Base-by-base conservation (phyloP, 2,888 invertebrate genomes). In the Pandemis cinnamomeana region DNA sequence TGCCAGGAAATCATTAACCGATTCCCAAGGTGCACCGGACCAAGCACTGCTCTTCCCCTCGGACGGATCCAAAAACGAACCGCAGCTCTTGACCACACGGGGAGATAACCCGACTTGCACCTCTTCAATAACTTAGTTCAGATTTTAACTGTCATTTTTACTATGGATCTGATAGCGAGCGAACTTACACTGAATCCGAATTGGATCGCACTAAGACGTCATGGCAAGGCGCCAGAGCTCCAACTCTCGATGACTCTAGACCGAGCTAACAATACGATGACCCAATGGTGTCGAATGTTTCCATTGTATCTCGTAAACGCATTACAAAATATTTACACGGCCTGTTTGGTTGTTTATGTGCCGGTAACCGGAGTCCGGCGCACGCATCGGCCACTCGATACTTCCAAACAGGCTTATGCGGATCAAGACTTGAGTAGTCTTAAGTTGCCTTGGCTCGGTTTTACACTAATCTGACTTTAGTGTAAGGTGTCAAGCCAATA, bases 241-340 rank as follows among this genome's bases (percentile, higher is more conserved):
- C n/a, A 51, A 51, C 6, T 51, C 6, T 51, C 51, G 51, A 51
- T n/a, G 51, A 51, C 13, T 64, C 46, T 48, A n/a, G 51, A 64
- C 20, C 53, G 58, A 55, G 27, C 61, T 62, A n/a, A 73, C 74
- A 74, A 74, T 61, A 67, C 55, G 67, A 60, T 74, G 74, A 74
- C 74, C 74, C 74, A 67, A 62, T 55, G 67, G 53, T 71, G 74
- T 74, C 58, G 67, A 62, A 51, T 51, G 53, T 42, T 6, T 64
- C 70, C 67, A 74, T 71, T 74, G 70, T 69, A 51, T 53, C 73
- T 64, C 61, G 67, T 46, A 74, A 67, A 74, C 46, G 69, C 64
- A 67, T 74, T 71, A 67, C 74, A 61, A 73, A 73, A 74, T 74
- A 74, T 74, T 74, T 11, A 71, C 55, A 67, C 58, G 58, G 41